A percentile compares a stretch with the other conserved stretches of the same genome.
Conservation (phyloP, 2,113 vertebrate species). For the Labrus mixtus region DNA sequence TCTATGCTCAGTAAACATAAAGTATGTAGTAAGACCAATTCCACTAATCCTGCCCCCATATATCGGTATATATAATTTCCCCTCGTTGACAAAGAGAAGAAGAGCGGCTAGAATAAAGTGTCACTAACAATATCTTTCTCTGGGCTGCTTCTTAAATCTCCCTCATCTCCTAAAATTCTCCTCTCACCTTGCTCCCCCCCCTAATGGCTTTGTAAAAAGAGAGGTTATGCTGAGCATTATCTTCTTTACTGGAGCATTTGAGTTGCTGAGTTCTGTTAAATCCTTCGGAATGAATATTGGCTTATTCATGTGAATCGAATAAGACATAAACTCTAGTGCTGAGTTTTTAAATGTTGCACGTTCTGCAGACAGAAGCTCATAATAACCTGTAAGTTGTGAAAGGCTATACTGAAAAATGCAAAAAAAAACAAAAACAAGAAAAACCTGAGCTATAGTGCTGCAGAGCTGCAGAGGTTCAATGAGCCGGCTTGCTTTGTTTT, state of each 20-base stretch:
- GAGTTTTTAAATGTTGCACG: not conserved
- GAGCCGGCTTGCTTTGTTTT: not conserved
- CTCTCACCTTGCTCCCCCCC: slow-evolving; percentile 7
- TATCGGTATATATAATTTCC: not conserved
- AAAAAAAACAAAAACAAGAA: too few relatives aligned
- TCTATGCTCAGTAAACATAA: not conserved
- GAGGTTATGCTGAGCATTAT: slow-evolving; percentile 15
- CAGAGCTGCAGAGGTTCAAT: not conserved
- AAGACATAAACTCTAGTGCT: not conserved
- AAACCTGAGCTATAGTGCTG: too few relatives aligned
- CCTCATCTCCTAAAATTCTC: slow-evolving; percentile 26
- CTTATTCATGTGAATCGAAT: not conserved
- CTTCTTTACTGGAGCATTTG: slow-evolving; percentile 13
- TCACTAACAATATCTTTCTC: slow-evolving; percentile 24
- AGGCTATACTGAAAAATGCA: not conserved
- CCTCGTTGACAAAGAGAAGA: slow-evolving; percentile 3
- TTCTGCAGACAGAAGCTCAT: not conserved
- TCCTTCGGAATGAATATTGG: not conserved
- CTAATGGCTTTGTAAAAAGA: slow-evolving; percentile 19
- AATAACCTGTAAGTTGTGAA: not conserved
- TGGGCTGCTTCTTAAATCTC: not conserved
- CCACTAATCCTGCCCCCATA: slow-evolving; percentile 4
- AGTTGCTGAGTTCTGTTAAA: slow-evolving; percentile 3
- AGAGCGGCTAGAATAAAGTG: slow-evolving; percentile 15
- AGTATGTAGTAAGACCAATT: slow-evolving; percentile 1